Evolutionary conservation across 1,140 invertebrate genomes (phyloP).

Genomic region (Uloborus diversus): DNA sequence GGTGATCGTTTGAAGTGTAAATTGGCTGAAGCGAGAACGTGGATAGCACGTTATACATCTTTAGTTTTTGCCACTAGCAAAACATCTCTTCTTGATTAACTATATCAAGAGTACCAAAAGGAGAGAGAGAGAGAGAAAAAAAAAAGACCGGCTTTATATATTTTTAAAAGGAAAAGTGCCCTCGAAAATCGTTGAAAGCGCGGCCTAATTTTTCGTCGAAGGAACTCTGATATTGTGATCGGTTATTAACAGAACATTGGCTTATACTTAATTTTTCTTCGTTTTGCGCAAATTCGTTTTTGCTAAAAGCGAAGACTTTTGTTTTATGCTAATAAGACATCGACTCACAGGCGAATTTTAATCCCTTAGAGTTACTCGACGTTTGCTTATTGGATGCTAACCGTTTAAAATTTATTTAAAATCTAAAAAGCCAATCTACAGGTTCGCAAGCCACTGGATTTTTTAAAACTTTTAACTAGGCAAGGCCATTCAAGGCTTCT

Average conservation of each 20-base stretch:
- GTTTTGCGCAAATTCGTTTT: slow-evolving; percentile 39
- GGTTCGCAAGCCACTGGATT: no score
- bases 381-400: slow-evolving; percentile 44
- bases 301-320: slow-evolving; percentile 14
- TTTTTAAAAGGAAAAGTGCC: slow-evolving; percentile 5
- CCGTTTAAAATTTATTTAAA: slow-evolving; percentile 44
- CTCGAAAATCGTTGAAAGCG: background rate
- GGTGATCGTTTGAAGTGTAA: slow-evolving; percentile 47
- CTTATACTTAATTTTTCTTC: slow-evolving; percentile 28
- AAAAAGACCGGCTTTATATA: slow-evolving; percentile 30
- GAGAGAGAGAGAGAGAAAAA: no score
- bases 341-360: slow-evolving; percentile 32
- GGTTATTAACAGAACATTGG: slow-evolving; percentile 45
- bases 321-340: slow-evolving; percentile 45
- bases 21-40: slow-evolving; percentile 30
- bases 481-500: no score
- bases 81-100: slow-evolving; percentile 54
- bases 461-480: no score
- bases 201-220: slow-evolving; percentile 15
- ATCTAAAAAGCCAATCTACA: slow-evolving; percentile 17
- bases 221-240: slow-evolving; percentile 45
- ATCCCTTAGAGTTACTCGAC: slow-evolving; percentile 28
- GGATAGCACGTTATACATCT: slow-evolving; percentile 11
- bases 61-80: slow-evolving; percentile 34
- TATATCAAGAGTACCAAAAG: slow-evolving; percentile 41